Base-by-base conservation (phyloP, 2,113 vertebrate genomes). In the Urocolius indicus region DNA sequence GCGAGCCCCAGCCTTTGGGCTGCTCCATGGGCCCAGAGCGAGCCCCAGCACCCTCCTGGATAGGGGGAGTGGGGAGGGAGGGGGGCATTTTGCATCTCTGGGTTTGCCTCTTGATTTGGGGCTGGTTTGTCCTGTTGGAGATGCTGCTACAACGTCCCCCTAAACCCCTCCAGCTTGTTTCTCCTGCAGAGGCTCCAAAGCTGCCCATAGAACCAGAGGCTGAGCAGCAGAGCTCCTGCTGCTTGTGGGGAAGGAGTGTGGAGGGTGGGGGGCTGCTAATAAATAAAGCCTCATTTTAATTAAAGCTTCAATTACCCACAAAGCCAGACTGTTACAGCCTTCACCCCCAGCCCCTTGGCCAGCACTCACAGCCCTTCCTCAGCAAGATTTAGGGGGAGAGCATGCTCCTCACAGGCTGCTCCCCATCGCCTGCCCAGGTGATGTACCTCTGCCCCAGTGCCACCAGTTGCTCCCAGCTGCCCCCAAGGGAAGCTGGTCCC, bases 1-100 rank as follows among this genome's bases (percentile, higher is more conserved):
- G 32, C 0, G 0, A 61, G 54, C 0, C 10, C 75, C 1, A 3
- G 29, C 58, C n/a, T 67, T 8, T 9, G 18, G 27, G 46, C 12
- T 66, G 55, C 51, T 16, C 4, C 2, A 3, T 3, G 59, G 32
- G 11, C n/a, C 5, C 54, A 15, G 38, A 27, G 38, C 3, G 4
- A 0, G 0, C n/a, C 41, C 2, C 10, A 32, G 32, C 2, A 2
- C 29, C 4, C 10, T 63, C n/a, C 34, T 23, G 58, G 30, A 16
- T 8, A 41, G 11, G 17, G 11, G 8, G 41, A 38, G 5, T 4
- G 9, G 7, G 52, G 52, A 13, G 9, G 9, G 1, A 4, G 2
- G 18, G 7, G 13, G 4, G 22, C 6, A 24, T 19, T 27, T 48
- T 34, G 11, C 17, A 74, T 21, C 14, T 36, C 1, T 62, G 30